These are phyloP conservation scores for Anoplophora glabripennis DNA, from an alignment of 1,140 invertebrate species.

Conservation along the genomic window DNA sequence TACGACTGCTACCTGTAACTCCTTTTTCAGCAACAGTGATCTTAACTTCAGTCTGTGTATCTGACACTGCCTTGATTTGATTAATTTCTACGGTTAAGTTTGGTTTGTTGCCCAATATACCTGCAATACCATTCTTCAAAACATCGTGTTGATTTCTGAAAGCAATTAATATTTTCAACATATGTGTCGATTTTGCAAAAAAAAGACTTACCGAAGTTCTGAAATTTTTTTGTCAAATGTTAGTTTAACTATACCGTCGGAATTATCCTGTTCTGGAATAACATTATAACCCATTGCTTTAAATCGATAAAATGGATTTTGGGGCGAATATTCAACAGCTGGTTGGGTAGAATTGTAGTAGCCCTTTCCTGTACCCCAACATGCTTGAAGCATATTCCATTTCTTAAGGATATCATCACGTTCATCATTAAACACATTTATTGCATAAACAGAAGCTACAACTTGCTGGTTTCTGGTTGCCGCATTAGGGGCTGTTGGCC, in stretches of 20 bases:
- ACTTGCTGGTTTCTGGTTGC: slow-evolving; percentile 39
- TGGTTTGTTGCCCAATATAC: slow-evolving; percentile 77
- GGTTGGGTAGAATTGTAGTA: slow-evolving; percentile 73
- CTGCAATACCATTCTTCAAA: slow-evolving; percentile 64
- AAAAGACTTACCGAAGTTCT: slow-evolving; percentile 62
- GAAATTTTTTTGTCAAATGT: slow-evolving; percentile 77
- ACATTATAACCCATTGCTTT: slow-evolving; percentile 89
- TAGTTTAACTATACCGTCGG: slow-evolving; percentile 81
- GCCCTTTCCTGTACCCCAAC: slow-evolving; percentile 80
- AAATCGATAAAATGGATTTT: slow-evolving; percentile 89
- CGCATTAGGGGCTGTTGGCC: no score
- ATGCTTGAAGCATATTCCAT: slow-evolving; percentile 91
- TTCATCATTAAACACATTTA: slow-evolving; percentile 88
- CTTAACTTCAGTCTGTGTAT: slow-evolving; percentile 66
- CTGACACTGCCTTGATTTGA: slow-evolving; percentile 68
- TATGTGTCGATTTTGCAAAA: not conserved
- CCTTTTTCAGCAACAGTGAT: slow-evolving; percentile 79
- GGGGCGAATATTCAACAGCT: slow-evolving; percentile 78
- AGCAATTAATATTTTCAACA: slow-evolving; percentile 18
- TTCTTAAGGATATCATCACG: slow-evolving; percentile 85
- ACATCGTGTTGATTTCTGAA: slow-evolving; percentile 67
- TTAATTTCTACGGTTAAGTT: slow-evolving; percentile 77
- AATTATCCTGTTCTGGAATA: slow-evolving; percentile 77
- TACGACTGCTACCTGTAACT: slow-evolving; percentile 60
- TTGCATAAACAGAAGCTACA: slow-evolving; percentile 51